A percentile compares a stretch with the other conserved stretches of the same genome.
Evolutionary conservation across 2,797 vertebrate species (phyloP).

Genomic region (Champsocephalus gunnari): DNA sequence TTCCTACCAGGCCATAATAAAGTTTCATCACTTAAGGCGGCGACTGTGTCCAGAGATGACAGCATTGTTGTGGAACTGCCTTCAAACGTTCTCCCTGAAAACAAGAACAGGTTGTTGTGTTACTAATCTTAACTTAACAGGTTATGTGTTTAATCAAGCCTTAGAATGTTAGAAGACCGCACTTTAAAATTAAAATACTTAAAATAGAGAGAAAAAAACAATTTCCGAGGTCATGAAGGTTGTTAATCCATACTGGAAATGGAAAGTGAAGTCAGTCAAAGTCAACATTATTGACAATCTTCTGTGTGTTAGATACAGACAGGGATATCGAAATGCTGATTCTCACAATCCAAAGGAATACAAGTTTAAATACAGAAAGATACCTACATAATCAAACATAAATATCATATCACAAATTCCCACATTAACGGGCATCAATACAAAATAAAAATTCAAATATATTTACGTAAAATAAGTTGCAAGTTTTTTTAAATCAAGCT

Average conservation of each 20-base stretch:
- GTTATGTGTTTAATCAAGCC: neutral
- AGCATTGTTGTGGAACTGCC: slow-evolving; percentile 94
- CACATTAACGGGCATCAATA: no score
- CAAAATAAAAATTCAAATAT: no score
- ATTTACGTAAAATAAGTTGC: neutral
- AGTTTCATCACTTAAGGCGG: slow-evolving; percentile 89
- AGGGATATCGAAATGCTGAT: no score
- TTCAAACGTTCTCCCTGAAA: slow-evolving; percentile 94
- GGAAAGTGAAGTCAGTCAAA: neutral
- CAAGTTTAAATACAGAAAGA: no score
- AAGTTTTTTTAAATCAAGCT: no score
- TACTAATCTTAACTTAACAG: slow-evolving; percentile 1
- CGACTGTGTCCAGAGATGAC: slow-evolving; percentile 91
- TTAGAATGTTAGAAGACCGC: neutral
- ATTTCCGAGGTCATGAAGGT: neutral
- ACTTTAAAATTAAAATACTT: neutral
- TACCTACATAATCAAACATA: no score
- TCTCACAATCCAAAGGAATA: no score
- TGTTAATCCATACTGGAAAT: neutral
- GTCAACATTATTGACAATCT: no score
- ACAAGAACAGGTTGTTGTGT: neutral
- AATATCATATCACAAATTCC: no score
- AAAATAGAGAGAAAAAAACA: neutral
- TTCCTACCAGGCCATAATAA: slow-evolving; percentile 94
- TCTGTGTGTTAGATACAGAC: no score